Percentiles rank a stretch among this genome's conserved stretches.
Conservation (phyloP, 2,888 invertebrate genomes). For the Chrysodeixis includens region DNA sequence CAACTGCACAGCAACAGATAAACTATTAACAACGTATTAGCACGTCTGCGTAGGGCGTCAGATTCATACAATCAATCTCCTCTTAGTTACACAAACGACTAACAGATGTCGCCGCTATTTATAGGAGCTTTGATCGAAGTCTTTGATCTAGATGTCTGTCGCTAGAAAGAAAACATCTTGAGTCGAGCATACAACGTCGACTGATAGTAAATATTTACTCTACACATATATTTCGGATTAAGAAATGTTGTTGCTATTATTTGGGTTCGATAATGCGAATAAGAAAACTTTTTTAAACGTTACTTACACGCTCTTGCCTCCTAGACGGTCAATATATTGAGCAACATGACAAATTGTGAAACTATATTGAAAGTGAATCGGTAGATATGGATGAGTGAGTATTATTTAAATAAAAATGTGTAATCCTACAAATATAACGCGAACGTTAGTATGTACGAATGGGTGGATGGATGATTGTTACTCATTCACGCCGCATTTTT, state of each 20-base stretch:
- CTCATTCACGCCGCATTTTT: too few species aligned
- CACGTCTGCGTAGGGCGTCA: conserved; percentile 18
- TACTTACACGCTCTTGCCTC: too few species aligned
- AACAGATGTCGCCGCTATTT: conserved; percentile 68
- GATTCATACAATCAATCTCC: conserved; percentile 32
- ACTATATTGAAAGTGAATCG: too few species aligned
- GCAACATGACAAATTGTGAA: too few species aligned
- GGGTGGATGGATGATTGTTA: too few species aligned
- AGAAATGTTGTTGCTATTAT: not conserved
- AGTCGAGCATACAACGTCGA: not conserved
- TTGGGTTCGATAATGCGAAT: not conserved
- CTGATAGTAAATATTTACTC: conserved; percentile 6
- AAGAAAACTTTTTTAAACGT: too few species aligned
- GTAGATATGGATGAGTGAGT: too few species aligned
- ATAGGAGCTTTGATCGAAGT: conserved; percentile 71
- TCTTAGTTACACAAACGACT: conserved; percentile 35
- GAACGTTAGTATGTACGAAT: too few species aligned
- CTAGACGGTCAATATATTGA: too few species aligned
- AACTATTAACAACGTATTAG: not conserved
- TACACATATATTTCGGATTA: conserved; percentile 3
- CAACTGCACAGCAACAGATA: not conserved
- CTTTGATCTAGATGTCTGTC: conserved; percentile 67
- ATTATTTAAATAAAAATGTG: too few species aligned
- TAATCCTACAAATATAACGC: too few species aligned
- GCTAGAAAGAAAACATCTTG: conserved; percentile 49